Conservation (phyloP, 2,888 invertebrate species). For the Phasia obesa region DNA sequence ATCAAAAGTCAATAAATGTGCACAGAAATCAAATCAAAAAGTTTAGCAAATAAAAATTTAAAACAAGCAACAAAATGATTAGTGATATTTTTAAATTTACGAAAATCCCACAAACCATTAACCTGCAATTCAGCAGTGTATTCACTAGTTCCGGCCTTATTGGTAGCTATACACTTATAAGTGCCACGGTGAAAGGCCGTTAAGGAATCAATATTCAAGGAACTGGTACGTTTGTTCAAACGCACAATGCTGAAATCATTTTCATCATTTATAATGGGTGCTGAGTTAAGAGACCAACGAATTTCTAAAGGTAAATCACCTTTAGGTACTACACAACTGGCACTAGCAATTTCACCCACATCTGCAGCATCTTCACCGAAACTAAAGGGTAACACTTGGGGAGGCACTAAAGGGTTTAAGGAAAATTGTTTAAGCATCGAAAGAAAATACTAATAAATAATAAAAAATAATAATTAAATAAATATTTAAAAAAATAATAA, state of each 20-base stretch:
- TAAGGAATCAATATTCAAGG: constrained; percentile 85
- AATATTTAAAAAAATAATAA: constrained; percentile 20
- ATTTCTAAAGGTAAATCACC: constrained; percentile 91
- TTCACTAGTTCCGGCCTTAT: constrained; percentile 87
- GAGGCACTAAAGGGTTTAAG: constrained; percentile 78
- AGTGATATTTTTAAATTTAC: neutral
- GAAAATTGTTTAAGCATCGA: too few relatives aligned
- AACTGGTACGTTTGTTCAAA: constrained; percentile 81
- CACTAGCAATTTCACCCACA: constrained; percentile 88
- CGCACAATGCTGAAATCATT: constrained; percentile 82
- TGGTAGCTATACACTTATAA: constrained; percentile 89
- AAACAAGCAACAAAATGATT: constrained; percentile 36
- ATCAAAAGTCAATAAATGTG: constrained; percentile 57
- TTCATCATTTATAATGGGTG: constrained; percentile 82
- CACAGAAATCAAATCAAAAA: constrained; percentile 55
- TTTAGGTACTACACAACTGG: constrained; percentile 87
- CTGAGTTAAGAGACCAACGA: constrained; percentile 86
- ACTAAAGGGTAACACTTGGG: constrained; percentile 82
- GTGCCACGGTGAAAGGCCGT: constrained; percentile 88
- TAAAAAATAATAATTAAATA: constrained; percentile 9
- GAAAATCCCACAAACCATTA: constrained; percentile 83
- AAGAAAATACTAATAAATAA: too few relatives aligned
- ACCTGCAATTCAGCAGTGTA: constrained; percentile 86
- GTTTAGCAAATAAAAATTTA: constrained; percentile 36
- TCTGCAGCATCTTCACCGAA: constrained; percentile 83